A percentile compares a stretch with the other conserved stretches of the same genome.
These are phyloP conservation scores for Emesis furor DNA, from an alignment of 2,888 invertebrate genomes.

Conservation along the genomic window DNA sequence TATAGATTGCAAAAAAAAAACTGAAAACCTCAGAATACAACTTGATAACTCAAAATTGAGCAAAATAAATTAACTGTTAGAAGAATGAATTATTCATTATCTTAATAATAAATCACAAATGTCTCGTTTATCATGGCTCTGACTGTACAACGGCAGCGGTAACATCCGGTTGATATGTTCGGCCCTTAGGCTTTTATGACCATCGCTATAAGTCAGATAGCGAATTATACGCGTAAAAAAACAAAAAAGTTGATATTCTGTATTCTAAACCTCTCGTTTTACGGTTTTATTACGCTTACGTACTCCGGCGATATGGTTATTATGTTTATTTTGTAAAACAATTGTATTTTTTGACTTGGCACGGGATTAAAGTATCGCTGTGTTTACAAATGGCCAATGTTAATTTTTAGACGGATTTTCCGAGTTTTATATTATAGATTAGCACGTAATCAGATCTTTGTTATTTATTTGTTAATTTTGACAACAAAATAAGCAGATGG, in stretches of 20 bases:
- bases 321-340: background rate
- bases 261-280: slow-evolving; percentile 5
- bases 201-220: slow-evolving; percentile 5
- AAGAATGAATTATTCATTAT: too few species aligned
- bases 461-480: too few species aligned
- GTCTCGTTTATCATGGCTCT: background rate
- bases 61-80: too few species aligned
- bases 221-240: slow-evolving; percentile 13
- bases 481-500: too few species aligned
- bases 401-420: background rate
- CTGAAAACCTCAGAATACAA: too few species aligned
- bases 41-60: too few species aligned
- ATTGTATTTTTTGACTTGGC: background rate
- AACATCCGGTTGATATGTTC: slow-evolving; percentile 8
- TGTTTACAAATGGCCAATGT: background rate
- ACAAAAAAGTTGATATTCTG: background rate
- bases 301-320: background rate
- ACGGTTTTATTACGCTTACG: background rate
- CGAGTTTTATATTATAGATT: too few species aligned
- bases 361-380: background rate
- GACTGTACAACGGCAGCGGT: background rate
- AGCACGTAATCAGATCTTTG: too few species aligned
- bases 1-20: too few species aligned
- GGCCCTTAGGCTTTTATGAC: background rate
- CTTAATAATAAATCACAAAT: too few species aligned